A percentile compares a stretch with the other conserved stretches of the same genome.
Conservation (phyloP, 2,888 invertebrate genomes). For the Parnassius smintheus region DNA sequence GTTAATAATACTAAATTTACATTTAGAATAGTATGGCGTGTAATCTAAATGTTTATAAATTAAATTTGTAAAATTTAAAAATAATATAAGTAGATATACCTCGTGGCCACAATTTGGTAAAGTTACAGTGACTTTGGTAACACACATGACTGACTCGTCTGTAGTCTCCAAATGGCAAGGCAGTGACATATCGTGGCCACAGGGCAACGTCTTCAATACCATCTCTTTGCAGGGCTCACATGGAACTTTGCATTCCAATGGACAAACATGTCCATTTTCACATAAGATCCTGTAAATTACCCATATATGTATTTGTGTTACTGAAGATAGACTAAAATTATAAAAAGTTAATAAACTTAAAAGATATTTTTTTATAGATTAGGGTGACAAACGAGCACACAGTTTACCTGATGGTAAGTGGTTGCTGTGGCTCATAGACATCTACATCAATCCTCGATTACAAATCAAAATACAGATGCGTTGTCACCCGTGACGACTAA, state of each 20-base stretch:
- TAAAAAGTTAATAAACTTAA: neutral
- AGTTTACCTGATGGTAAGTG: too few species aligned
- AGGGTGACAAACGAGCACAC: too few species aligned
- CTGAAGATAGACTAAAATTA: neutral
- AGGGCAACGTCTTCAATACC: constrained; percentile 65
- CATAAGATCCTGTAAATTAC: constrained; percentile 63
- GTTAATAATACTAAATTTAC: too few species aligned
- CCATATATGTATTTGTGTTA: constrained; percentile 14
- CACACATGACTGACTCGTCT: constrained; percentile 51
- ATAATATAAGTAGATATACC: constrained; percentile 36
- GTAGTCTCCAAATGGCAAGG: constrained; percentile 68
- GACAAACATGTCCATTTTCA: constrained; percentile 73
- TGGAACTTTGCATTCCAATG: constrained; percentile 63
- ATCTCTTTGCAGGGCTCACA: constrained; percentile 68
- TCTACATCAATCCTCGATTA: too few species aligned
- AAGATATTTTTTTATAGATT: too few species aligned
- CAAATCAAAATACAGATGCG: too few species aligned
- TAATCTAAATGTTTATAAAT: too few species aligned
- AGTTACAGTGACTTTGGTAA: constrained; percentile 42
- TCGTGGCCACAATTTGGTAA: constrained; percentile 60
- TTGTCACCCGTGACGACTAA: too few species aligned
- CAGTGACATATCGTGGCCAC: constrained; percentile 69
- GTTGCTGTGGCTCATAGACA: too few species aligned
- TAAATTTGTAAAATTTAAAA: constrained; percentile 2
- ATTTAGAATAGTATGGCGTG: too few species aligned